A percentile compares a stretch with the other conserved stretches of the same genome.
Evolutionary conservation across 2,797 vertebrate genomes (phyloP).

Genomic region (Lepus oiostolus): DNA sequence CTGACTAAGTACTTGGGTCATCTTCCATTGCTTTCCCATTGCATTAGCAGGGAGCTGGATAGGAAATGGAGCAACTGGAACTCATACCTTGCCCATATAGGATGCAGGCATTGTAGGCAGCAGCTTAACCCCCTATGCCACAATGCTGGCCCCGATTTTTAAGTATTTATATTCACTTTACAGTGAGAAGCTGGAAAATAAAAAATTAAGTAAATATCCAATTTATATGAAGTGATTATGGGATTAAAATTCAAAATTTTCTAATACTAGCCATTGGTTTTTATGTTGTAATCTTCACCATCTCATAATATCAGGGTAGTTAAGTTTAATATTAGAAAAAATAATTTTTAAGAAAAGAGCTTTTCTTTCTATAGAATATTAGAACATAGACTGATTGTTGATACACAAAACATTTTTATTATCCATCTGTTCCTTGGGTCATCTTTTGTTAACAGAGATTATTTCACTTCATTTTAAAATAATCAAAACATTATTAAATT

Average conservation of each 20-base stretch:
- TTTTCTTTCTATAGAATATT: neutral
- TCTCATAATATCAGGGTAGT: neutral
- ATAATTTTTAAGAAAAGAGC: neutral
- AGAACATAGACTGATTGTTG: constrained; percentile 10
- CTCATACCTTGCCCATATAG: too few species aligned
- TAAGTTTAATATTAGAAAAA: neutral
- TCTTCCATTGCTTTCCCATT: too few species aligned
- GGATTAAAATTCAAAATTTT: constrained; percentile 9
- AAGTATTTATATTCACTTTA: constrained; percentile 20
- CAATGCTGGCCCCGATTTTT: neutral
- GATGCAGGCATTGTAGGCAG: too few species aligned
- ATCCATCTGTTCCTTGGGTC: constrained; percentile 4
- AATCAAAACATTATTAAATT: neutral
- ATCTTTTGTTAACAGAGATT: constrained; percentile 8
- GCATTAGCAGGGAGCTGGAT: too few species aligned
- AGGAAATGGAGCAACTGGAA: too few species aligned
- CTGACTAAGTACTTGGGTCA: too few species aligned
- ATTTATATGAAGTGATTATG: neutral
- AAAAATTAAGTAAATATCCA: neutral
- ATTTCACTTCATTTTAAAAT: constrained; percentile 20
- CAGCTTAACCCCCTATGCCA: too few species aligned
- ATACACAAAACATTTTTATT: neutral
- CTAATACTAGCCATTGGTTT: neutral
- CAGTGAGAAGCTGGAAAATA: neutral
- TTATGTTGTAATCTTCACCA: neutral